phyloP scores from a whole-genome alignment of 2,888 invertebrate genomes.

The Venusia cambrica region DNA sequence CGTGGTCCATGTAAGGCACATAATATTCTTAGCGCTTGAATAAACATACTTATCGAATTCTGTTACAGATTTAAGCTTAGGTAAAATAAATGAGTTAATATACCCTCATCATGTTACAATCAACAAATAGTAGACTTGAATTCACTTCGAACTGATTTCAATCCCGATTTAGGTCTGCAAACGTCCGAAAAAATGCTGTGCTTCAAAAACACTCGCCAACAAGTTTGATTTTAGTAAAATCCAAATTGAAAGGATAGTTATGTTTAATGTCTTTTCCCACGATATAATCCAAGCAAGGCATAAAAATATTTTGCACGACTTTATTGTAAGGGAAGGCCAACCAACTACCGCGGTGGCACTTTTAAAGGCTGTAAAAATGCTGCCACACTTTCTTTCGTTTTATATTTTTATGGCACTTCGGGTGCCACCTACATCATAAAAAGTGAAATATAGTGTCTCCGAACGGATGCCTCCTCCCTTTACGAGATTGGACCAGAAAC shows the following conservation, averaged over 20 bases:
- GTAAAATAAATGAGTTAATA: no score
- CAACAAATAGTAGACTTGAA: no score
- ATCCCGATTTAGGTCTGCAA: no score
- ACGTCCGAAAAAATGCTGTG: no score
- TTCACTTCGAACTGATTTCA: no score
- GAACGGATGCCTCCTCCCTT: constrained; percentile 62
- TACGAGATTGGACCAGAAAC: constrained; percentile 69
- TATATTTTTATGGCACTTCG: constrained; percentile 65
- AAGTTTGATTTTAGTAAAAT: background rate
- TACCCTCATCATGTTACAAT: no score
- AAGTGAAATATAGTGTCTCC: constrained; percentile 74
- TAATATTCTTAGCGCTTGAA: no score
- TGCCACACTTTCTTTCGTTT: constrained; percentile 61
- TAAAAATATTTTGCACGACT: constrained; percentile 22
- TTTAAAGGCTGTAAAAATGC: constrained; percentile 64
- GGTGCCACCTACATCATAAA: constrained; percentile 73
- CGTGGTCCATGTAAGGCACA: no score
- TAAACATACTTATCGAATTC: no score
- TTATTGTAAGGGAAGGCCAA: constrained; percentile 30
- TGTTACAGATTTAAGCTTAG: no score
- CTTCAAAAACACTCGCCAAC: no score
- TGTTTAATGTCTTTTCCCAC: constrained; percentile 7
- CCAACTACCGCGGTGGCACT: constrained; percentile 55
- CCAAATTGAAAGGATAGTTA: constrained; percentile 1
- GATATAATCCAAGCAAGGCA: constrained; percentile 16